phyloP scores from a whole-genome alignment of 2,113 vertebrate genomes.

The Cyphomyrus plagiostoma region DNA sequence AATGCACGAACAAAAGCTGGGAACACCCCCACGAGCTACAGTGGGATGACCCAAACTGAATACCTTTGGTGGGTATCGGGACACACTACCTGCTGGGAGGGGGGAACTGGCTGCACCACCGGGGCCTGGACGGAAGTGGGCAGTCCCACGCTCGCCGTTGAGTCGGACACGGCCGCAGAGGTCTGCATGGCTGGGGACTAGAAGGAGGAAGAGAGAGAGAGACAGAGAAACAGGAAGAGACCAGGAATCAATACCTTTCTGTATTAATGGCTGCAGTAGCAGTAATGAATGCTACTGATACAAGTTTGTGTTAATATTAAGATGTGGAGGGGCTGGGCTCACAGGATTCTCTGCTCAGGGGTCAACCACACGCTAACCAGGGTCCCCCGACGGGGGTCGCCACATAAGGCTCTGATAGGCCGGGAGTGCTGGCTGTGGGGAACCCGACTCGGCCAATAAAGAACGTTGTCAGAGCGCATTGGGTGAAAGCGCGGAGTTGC shows the following conservation, averaged over 20 bases:
- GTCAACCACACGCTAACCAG: neutral
- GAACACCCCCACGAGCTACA: neutral
- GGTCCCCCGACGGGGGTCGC: neutral
- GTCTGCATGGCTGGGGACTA: conserved; percentile 87
- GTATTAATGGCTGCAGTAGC: neutral
- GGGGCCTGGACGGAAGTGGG: conserved; percentile 77
- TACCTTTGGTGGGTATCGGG: conserved; percentile 55
- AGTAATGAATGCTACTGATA: neutral
- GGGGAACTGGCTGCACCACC: conserved; percentile 82
- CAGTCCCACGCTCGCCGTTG: conserved; percentile 73
- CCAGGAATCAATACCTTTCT: neutral
- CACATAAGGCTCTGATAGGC: neutral
- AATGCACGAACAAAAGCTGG: neutral
- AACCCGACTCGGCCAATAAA: neutral
- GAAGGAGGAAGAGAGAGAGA: neutral
- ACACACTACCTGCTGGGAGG: conserved; percentile 93
- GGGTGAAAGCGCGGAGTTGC: neutral
- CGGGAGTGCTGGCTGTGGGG: neutral
- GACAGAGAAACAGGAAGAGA: neutral
- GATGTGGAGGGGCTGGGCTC: neutral
- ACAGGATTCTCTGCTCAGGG: neutral
- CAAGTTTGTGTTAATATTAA: neutral
- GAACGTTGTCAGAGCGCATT: neutral
- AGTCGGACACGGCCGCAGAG: conserved; percentile 76
- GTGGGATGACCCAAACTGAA: neutral